Evolutionary conservation across 2,113 vertebrate genomes (phyloP), one percentile per base, ranked within the genome.

Genomic region (Morone saxatilis): DNA sequence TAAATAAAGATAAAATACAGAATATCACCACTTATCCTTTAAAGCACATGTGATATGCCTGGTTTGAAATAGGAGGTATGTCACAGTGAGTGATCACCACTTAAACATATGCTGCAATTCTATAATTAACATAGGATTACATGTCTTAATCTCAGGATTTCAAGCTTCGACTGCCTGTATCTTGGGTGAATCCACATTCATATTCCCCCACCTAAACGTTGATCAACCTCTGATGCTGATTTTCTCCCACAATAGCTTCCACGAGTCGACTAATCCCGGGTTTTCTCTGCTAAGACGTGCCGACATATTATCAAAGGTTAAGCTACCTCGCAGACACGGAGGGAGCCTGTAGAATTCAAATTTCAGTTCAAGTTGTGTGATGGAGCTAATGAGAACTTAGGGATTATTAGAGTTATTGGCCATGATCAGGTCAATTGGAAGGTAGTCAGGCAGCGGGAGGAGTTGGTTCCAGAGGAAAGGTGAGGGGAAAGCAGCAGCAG

Each of bases 71-170:
- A 66, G 60, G 56, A 76, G 13, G 51, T 61, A 67, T 65, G 54
- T 86, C 76, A 1, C 68, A 71, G 40, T 76, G 71, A 81, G 74
- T 51, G 67, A 86, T 31, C 31, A 31, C 31, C 31, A 31, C 31
- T 31, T 31, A 31, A 31, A 31, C 31, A 31, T 31, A 31, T 31
- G 31, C 31, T 31, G 31, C 31, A 31, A 31, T 72, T 70, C 53
- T 20, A 76, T 54, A 89, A 93, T 93, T 86, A 88, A 80, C 78
- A 78, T 67, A 82, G 92, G 89, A 93, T 89, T 91, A 88, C 78
- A 84, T 45, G 63, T 70, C 56, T 72, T 89, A 88, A 88, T 91
- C 75, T 51, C 62, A 47, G 88, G 88, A 89, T 91, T 92, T 91
- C 54, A 43, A 87, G 81, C 87, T 85, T 68, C 31, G 31, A 50